Evolutionary conservation across 2,888 invertebrate genomes (phyloP).

Genomic region (Eubasilissa splendida): DNA sequence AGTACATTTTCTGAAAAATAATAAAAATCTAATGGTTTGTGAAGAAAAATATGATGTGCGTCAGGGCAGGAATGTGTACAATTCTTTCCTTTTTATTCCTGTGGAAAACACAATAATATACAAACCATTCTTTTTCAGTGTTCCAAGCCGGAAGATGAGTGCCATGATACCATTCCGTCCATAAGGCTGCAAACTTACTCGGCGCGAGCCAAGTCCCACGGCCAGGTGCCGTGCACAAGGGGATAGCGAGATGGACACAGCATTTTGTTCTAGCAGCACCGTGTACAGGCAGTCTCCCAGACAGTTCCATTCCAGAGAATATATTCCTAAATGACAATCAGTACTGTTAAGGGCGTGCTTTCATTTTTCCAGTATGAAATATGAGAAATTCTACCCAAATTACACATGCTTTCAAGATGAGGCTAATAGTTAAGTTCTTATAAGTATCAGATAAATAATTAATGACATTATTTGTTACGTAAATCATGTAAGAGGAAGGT

Average conservation of each 20-base stretch:
- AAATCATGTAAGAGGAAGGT: too few relatives aligned
- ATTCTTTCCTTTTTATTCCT: too few relatives aligned
- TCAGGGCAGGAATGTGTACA: too few relatives aligned
- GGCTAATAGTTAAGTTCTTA: too few relatives aligned
- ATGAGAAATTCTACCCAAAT: neutral
- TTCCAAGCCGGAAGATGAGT: slow-evolving; percentile 63
- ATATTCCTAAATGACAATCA: slow-evolving; percentile 75
- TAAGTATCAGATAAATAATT: too few relatives aligned
- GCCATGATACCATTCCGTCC: slow-evolving; percentile 71
- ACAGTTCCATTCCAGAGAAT: slow-evolving; percentile 83
- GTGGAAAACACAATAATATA: neutral
- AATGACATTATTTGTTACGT: too few relatives aligned
- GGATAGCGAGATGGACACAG: slow-evolving; percentile 89
- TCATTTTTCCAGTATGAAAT: too few relatives aligned
- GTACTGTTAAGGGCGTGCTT: neutral
- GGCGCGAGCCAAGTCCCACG: slow-evolving; percentile 83
- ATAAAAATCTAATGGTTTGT: too few relatives aligned
- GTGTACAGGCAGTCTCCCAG: slow-evolving; percentile 85
- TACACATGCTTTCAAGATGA: too few relatives aligned
- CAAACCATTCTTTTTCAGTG: slow-evolving; percentile 48
- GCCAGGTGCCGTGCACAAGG: slow-evolving; percentile 85
- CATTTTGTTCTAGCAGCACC: slow-evolving; percentile 84
- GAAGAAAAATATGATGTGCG: too few relatives aligned
- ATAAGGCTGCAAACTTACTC: slow-evolving; percentile 73
- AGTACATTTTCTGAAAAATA: too few relatives aligned